A percentile compares a stretch with the other conserved stretches of the same genome.
Conservation (phyloP, 2,888 invertebrate species). For the Mycalesis mineus region DNA sequence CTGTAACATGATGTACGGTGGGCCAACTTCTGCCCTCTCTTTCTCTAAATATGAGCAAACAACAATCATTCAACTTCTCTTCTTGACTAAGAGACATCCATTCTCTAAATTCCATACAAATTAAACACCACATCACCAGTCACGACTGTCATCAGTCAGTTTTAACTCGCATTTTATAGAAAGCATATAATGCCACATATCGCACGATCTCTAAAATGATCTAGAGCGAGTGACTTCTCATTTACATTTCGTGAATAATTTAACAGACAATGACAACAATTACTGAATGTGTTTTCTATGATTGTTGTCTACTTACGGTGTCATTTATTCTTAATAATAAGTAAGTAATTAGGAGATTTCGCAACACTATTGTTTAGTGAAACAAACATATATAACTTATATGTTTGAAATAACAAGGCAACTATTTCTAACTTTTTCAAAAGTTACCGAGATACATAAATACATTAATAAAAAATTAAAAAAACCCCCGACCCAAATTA, state of each 20-base stretch:
- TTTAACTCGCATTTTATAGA: conserved; percentile 52
- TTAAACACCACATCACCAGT: conserved; percentile 34
- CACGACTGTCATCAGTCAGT: conserved; percentile 68
- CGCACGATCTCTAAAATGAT: conserved; percentile 63
- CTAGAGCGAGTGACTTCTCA: conserved; percentile 47
- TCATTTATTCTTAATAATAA: neutral
- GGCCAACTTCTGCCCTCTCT: too few species aligned
- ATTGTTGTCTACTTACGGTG: neutral
- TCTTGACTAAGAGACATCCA: too few species aligned
- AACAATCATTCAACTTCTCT: too few species aligned
- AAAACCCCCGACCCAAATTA: too few species aligned
- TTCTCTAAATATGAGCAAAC: too few species aligned
- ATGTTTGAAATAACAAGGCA: too few species aligned
- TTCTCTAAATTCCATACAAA: neutral
- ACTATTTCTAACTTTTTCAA: too few species aligned
- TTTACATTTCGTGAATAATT: conserved; percentile 72
- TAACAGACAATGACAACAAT: conserved; percentile 68
- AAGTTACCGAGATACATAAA: too few species aligned
- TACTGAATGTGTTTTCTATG: conserved; percentile 47
- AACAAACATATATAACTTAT: neutral
- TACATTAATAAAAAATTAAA: too few species aligned
- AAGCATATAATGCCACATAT: conserved; percentile 65
- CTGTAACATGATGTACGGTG: too few species aligned
- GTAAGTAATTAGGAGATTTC: neutral
- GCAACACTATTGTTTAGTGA: neutral